Evolutionary conservation across 1,140 invertebrate species (phyloP), one percentile per base, ranked within the genome.

Genomic region (Psix sp.): DNA sequence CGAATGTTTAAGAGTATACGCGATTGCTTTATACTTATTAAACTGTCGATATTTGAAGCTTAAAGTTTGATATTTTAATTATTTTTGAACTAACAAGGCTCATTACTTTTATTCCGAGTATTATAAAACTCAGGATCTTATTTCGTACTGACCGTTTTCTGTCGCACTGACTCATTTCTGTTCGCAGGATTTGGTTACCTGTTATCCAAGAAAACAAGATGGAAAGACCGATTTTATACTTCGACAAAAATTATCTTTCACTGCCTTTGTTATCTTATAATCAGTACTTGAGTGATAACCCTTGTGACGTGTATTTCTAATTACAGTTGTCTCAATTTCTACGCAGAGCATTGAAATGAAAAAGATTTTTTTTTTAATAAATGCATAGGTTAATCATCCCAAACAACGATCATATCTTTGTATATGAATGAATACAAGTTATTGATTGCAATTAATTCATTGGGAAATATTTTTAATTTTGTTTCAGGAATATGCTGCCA

Each of bases 401-500:
- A 10, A 7, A 35, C 5, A 24, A 24, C 21, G 21, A 24, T 24
- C 7, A 24, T 24, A 3, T 24, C 21, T n/a, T n/a, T n/a, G n/a
- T n/a, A n/a, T n/a, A n/a, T n/a, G n/a, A n/a, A n/a, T n/a, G n/a
- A n/a, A n/a, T n/a, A n/a, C n/a, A n/a, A n/a, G n/a, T n/a, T n/a
- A n/a, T n/a, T n/a, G 3, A 24, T 24, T 24, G 21, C 3, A 7
- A 24, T 24, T 4, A 24, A 24, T 24, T 3, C 3, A 24, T 4
- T 24, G 21, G 21, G 36, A 39, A 39, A 39, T 17, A 3, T 6
- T 39, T 0, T 5, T 39, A 7, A 16, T 17, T 18, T 38, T 29
- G 1, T 90, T 89, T 1, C 88, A 96, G 95, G 93, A 95, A 83
- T 96, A 94, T 82, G 95, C 94, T 0, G 93, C 95, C 78, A 94